phyloP scores from a whole-genome alignment of 2,888 invertebrate genomes.

The Polyploca ridens region DNA sequence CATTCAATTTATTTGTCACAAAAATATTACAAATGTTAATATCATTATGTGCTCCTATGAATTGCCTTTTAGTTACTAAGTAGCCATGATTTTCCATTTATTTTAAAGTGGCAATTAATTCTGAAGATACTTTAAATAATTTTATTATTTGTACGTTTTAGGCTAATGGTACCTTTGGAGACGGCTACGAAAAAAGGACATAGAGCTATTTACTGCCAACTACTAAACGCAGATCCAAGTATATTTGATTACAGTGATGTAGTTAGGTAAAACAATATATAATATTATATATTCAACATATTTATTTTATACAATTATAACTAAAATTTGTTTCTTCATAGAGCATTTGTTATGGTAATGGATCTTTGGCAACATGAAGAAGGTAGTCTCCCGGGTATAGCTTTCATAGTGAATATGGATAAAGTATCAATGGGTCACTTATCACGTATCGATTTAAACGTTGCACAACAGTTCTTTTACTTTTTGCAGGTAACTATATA shows the following conservation, averaged over 20 bases:
- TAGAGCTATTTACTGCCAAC: conserved; percentile 79
- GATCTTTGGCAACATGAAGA: conserved; percentile 76
- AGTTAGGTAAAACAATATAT: conserved; percentile 69
- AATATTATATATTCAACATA: background rate
- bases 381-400: conserved; percentile 84
- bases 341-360: conserved; percentile 63
- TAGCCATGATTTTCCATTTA: too few species aligned
- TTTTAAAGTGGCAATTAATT: conserved; percentile 3
- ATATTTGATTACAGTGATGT: conserved; percentile 80
- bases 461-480: conserved; percentile 88
- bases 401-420: conserved; percentile 87
- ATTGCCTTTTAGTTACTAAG: too few species aligned
- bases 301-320: background rate
- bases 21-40: too few species aligned
- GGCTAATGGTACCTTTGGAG: conserved; percentile 57
- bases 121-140: background rate
- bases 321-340: conserved; percentile 30
- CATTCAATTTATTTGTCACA: too few species aligned
- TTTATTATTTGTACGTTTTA: conserved; percentile 31
- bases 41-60: too few species aligned
- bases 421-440: conserved; percentile 87
- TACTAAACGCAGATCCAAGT: conserved; percentile 83
- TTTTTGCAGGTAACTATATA: conserved; percentile 84
- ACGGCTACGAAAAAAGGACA: conserved; percentile 69
- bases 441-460: conserved; percentile 85